These are phyloP conservation scores for Rhingia campestris DNA, from an alignment of 2,888 invertebrate genomes.

Conservation along the genomic window DNA sequence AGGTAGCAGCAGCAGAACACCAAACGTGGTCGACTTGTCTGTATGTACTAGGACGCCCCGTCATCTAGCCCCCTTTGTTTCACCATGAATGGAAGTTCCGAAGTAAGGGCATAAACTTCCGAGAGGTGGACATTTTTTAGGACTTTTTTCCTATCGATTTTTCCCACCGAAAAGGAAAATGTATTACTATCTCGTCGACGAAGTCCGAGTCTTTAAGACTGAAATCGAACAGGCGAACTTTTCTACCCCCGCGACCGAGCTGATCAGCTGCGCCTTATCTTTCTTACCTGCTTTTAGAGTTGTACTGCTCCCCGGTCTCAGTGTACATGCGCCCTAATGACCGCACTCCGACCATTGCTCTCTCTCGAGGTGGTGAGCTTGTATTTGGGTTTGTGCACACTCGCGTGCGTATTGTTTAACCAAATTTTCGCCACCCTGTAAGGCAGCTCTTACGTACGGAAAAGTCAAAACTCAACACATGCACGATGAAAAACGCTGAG, in stretches of 20 bases:
- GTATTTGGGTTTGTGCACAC: conserved; percentile 36
- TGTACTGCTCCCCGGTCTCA: conserved; percentile 62
- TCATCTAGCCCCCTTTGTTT: conserved; percentile 11
- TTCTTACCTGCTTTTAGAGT: conserved; percentile 66
- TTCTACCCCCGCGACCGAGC: conserved; percentile 36
- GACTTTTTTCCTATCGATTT: conserved; percentile 57
- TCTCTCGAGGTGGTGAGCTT: conserved; percentile 11
- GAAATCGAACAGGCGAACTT: conserved; percentile 57
- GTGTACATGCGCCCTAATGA: conserved; percentile 55
- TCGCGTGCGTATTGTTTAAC: conserved; percentile 14
- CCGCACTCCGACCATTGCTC: conserved; percentile 2
- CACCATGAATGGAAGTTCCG: conserved; percentile 51
- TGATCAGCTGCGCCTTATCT: conserved; percentile 71
- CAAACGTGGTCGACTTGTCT: conserved; percentile 16
- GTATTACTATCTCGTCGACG: conserved; percentile 31
- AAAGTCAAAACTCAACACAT: conserved; percentile 61
- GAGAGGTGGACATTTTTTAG: conserved; percentile 24
- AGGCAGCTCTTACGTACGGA: conserved; percentile 39
- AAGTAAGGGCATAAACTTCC: conserved; percentile 41
- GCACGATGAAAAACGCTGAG: conserved; percentile 49
- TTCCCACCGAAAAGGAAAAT: conserved; percentile 42
- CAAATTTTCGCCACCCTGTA: conserved; percentile 50
- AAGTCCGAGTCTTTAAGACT: conserved; percentile 30
- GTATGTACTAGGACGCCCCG: conserved; percentile 39
- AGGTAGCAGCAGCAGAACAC: conserved; percentile 2